Base-by-base conservation (phyloP, 2,888 invertebrate species). In the Eilema depressum region DNA sequence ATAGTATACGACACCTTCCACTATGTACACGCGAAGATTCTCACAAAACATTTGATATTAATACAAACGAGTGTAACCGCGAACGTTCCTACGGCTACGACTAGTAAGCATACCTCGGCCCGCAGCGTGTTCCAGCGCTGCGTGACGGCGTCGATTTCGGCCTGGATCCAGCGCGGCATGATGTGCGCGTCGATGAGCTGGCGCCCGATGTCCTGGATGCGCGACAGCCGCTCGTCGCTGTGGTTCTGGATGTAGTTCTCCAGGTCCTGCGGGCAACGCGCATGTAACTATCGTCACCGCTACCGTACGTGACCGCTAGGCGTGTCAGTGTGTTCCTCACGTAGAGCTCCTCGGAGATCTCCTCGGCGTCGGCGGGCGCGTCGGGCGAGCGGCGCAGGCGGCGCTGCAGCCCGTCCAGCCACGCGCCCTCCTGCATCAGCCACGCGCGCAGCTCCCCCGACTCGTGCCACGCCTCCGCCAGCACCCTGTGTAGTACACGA, bases 291-390 rank as follows among this genome's bases (percentile, higher is more conserved):
- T 23, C 2, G 0, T 97, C 96, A 30, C 11, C 10, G 26, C 23
- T n/a, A 7, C 0, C 61, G 12, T 3, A 2, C 11, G 37, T 1
- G 37, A 30, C n/a, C 5, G 30, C 1, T 7, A 8, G 30, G 33
- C 14, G 3, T 41, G 30, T n/a, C 0, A n/a, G 23, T 1, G 20
- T 12, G 37, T 14, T 4, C 72, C 90, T 82, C 62, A 92, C 93
- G 82, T 98, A 98, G 60, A 99, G 96, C 88, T 98, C 98, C 88
- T 98, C 98, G 53, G 98, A 98, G 78, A 98, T 97, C 93, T 99
- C 98, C 94, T 99, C 99, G 2, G 98, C 98, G 94, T 99, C 99
- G 47, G 97, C 98, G 74, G 97, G 97, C 87, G 95, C 96, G 83
- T 96, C 96, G 3, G 97, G 96, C 60, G 97, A 96, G 81, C 96